Base-by-base conservation (phyloP, 2,797 vertebrate genomes). In the Sus cebifrons region DNA sequence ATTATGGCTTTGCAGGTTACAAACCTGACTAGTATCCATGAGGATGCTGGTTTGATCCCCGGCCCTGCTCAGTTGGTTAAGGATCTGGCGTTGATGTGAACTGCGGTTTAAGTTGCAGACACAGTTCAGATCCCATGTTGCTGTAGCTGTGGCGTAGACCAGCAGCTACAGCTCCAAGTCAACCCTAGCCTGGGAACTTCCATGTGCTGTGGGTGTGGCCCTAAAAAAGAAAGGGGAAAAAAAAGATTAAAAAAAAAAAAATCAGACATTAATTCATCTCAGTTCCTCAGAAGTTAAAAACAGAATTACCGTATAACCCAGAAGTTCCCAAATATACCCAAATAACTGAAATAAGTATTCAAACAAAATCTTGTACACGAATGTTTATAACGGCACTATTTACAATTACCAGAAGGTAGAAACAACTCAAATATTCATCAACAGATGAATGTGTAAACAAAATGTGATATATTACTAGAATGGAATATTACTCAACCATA, bases 251-350 rank as follows among this genome's bases (percentile, higher is more conserved):
- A 62, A 8, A 58, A 8, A 58, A 60, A 84, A 60, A 9, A 23
- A 4, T 49, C 25, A 86, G 86, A 68, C 78, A 44, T 73, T 67
- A 88, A 70, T 74, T 85, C n/a, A 52, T 49, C 13, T 82, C 14
- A 60, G 62, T 94, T 91, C 16, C 13, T 95, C 40, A 62, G 65
- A 85, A 86, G 27, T 84, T 70, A 36, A 52, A 85, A 85, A 70
- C 56, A 94, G 58, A 94, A 27, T 94, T 92, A 70, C 36, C 3
- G 9, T 56, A 23, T 88, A 49, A 56, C 40, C 13, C n/a, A 86
- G 67, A 52, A 71, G 7, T 86, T 86, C 52, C 20, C 13, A 15
- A 21, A 70, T 89, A 54, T 83, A 71, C 17, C 27, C 17, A 21
- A 49, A 82, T 16, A 73, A 82, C 65, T 71, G 71, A 94, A 86